Evolutionary conservation across 2,888 invertebrate species (phyloP).

Genomic region (Drosophila falleni): DNA sequence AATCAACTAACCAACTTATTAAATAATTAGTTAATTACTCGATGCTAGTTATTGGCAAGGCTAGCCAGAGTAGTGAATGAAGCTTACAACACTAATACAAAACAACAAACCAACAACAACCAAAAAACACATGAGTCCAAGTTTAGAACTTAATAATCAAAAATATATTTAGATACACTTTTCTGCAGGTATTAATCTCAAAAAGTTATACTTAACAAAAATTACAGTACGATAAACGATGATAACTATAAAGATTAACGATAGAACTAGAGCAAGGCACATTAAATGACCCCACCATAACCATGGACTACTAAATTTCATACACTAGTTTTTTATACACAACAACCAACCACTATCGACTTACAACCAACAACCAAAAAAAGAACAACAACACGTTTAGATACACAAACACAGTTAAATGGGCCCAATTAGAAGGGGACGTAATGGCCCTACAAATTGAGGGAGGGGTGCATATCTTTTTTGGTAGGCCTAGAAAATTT

Average conservation of each 20-base stretch:
- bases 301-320: conserved; percentile 76
- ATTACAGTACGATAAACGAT: conserved; percentile 33
- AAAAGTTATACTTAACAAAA: conserved; percentile 43
- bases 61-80: conserved; percentile 77
- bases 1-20: conserved; percentile 62
- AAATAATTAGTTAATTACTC: conserved; percentile 69
- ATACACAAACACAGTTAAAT: conserved; percentile 64
- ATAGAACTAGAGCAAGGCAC: conserved; percentile 74
- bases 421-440: conserved; percentile 67
- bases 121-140: conserved; percentile 77
- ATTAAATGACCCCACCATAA: conserved; percentile 78
- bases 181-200: conserved; percentile 77
- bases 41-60: conserved; percentile 69
- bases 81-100: conserved; percentile 70
- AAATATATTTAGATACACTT: conserved; percentile 82
- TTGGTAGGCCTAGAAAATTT: conserved; percentile 70
- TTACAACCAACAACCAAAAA: conserved; percentile 23
- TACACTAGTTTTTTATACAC: conserved; percentile 76
- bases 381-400: conserved; percentile 15
- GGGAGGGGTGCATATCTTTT: conserved; percentile 73
- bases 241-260: conserved; percentile 37
- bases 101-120: conserved; percentile 46
- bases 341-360: conserved; percentile 22
- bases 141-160: conserved; percentile 81
- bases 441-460: conserved; percentile 24